Evolutionary conservation across 2,113 vertebrate genomes (phyloP).

Genomic region (Propithecus coquereli): DNA sequence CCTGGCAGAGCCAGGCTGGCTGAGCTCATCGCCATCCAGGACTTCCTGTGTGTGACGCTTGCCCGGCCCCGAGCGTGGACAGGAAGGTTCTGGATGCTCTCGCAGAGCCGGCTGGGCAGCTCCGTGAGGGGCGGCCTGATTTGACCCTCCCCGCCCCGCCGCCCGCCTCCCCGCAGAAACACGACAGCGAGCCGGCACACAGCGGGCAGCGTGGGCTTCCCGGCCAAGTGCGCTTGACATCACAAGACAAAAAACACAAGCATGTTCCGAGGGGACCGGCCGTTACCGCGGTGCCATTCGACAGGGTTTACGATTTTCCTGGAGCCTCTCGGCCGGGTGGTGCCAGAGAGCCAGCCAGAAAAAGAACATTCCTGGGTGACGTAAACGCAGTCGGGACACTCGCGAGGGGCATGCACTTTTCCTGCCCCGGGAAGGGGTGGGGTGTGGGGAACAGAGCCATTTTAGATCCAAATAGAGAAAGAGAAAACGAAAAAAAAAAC

Average conservation of each 20-base stretch:
- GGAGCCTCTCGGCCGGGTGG: constrained; percentile 69
- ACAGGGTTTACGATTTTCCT: constrained; percentile 66
- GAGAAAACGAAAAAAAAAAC: neutral
- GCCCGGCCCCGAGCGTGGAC: neutral
- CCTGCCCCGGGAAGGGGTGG: constrained; percentile 74
- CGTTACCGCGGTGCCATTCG: constrained; percentile 36
- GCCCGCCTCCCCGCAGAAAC: neutral
- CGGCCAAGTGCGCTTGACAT: constrained; percentile 13
- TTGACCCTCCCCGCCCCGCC: neutral
- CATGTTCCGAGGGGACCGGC: neutral
- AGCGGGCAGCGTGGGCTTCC: neutral
- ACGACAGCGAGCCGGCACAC: neutral
- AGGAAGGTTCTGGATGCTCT: neutral
- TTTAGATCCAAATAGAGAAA: constrained; percentile 9
- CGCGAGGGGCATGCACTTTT: constrained; percentile 56
- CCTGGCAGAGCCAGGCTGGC: neutral
- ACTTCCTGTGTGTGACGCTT: neutral
- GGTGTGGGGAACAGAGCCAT: constrained; percentile 26
- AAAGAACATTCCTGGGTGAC: constrained; percentile 76
- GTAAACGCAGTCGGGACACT: constrained; percentile 70
- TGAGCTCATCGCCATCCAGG: too few relatives aligned
- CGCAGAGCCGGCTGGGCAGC: accelerated
- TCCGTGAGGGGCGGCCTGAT: neutral
- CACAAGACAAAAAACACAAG: neutral
- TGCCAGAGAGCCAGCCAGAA: constrained; percentile 68